Evolutionary conservation across 1,140 invertebrate species (phyloP).

Genomic region (Nasonia giraulti): DNA sequence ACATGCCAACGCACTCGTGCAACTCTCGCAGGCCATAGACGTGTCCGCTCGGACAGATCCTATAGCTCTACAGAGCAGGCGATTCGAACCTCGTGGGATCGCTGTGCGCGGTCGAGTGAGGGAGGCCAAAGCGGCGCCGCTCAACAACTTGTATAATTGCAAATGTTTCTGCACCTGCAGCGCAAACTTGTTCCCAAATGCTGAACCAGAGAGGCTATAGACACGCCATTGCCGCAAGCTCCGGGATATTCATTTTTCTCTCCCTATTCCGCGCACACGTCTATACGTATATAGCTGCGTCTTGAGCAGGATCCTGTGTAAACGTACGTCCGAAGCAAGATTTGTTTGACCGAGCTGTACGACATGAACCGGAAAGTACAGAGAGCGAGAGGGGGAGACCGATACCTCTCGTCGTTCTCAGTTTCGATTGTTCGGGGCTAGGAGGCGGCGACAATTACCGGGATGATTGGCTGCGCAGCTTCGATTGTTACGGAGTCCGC

Average conservation of each 20-base stretch:
- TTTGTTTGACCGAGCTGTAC: conserved; percentile 45
- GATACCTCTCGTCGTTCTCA: background rate
- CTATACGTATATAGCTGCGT: background rate
- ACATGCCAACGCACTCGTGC: background rate
- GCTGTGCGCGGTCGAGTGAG: background rate
- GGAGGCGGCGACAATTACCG: conserved; percentile 28
- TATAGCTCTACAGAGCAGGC: background rate
- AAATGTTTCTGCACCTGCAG: conserved; percentile 42
- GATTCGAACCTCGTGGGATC: background rate
- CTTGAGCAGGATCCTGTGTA: background rate
- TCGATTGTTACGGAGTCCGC: background rate
- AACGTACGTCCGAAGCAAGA: conserved; percentile 12
- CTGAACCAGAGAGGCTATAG: conserved; percentile 7
- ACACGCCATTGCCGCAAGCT: conserved; percentile 12
- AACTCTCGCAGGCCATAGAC: background rate
- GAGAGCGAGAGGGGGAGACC: background rate
- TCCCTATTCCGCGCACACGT: background rate
- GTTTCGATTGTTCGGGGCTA: background rate
- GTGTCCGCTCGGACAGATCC: no score
- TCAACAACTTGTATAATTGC: conserved; percentile 46
- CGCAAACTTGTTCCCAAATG: conserved; percentile 29
- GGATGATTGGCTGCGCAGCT: conserved; percentile 5
- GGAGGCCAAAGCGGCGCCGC: background rate
- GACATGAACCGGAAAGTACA: background rate
- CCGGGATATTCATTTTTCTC: background rate